Evolutionary conservation across 2,113 vertebrate species (phyloP).

Genomic region (Oenanthe melanoleuca): DNA sequence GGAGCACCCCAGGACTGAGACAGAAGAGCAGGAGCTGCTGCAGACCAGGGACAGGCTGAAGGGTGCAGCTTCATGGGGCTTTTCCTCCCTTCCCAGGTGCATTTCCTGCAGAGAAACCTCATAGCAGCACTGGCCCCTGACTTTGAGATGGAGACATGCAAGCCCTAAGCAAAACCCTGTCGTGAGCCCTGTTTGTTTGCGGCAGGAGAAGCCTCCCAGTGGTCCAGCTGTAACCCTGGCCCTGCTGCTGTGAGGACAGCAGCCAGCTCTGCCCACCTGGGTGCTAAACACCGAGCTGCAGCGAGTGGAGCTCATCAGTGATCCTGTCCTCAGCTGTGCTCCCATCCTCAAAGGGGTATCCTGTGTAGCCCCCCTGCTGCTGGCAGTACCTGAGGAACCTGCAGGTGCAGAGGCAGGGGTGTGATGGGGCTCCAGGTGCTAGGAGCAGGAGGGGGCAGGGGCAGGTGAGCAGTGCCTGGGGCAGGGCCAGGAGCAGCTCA

Average conservation of each 20-base stretch:
- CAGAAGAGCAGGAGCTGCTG: neutral
- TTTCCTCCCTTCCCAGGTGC: neutral
- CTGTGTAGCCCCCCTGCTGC: constrained; percentile 71
- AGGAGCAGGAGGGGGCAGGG: neutral
- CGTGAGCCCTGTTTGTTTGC: neutral
- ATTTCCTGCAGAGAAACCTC: neutral
- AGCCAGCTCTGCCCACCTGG: constrained; percentile 53
- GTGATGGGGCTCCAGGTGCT: fast-evolving
- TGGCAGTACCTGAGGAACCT: constrained; percentile 87
- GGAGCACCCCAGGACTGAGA: fast-evolving
- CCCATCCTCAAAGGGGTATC: constrained; percentile 64
- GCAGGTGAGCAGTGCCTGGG: fast-evolving
- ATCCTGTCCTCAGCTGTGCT: neutral
- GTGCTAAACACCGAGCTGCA: constrained; percentile 34
- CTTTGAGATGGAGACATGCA: neutral
- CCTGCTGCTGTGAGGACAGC: neutral
- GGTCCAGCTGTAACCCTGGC: neutral
- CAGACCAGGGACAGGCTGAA: neutral
- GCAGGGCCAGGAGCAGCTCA: constrained; percentile 45
- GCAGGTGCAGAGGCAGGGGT: neutral
- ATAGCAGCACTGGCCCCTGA: neutral
- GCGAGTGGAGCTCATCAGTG: fast-evolving
- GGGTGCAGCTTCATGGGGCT: neutral
- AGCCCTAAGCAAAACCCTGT: fast-evolving
- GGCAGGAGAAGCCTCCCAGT: constrained; percentile 52